Evolutionary conservation across 2,888 invertebrate species (phyloP).

Genomic region (Apodemia hepburni): DNA sequence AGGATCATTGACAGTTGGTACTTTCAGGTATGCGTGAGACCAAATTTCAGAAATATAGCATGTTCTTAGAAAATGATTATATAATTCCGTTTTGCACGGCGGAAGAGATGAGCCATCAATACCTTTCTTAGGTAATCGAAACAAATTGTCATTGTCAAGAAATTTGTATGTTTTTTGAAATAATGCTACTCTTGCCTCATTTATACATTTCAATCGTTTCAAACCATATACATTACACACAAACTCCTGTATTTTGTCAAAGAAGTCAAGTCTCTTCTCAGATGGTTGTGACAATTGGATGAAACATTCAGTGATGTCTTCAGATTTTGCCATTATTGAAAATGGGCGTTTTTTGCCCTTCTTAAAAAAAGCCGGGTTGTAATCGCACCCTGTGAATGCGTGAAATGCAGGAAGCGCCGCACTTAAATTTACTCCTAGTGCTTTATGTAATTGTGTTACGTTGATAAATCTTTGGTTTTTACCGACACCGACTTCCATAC

Average conservation of each 20-base stretch:
- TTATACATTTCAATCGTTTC: background rate
- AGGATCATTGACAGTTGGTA: background rate
- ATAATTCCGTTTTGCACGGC: background rate
- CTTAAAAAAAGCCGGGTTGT: background rate
- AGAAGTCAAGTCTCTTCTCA: background rate
- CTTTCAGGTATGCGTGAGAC: background rate
- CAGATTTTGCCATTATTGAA: background rate
- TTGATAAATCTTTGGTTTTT: constrained; percentile 19
- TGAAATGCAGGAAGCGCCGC: no score
- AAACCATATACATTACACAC: background rate
- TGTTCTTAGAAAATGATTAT: background rate
- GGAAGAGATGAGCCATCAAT: constrained; percentile 6
- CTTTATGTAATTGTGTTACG: no score
- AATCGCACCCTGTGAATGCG: no score
- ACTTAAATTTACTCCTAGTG: no score
- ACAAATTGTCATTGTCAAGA: background rate
- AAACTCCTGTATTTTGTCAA: background rate
- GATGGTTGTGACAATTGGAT: background rate
- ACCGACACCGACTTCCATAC: constrained; percentile 23
- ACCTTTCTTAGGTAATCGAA: constrained; percentile 2
- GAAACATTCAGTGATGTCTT: background rate
- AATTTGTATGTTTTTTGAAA: constrained; percentile 1
- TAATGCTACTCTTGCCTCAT: background rate
- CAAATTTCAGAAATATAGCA: background rate
- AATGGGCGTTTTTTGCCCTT: constrained; percentile 6